Conservation (phyloP, 2,888 invertebrate genomes). For the Ormyrus nitidulus region DNA sequence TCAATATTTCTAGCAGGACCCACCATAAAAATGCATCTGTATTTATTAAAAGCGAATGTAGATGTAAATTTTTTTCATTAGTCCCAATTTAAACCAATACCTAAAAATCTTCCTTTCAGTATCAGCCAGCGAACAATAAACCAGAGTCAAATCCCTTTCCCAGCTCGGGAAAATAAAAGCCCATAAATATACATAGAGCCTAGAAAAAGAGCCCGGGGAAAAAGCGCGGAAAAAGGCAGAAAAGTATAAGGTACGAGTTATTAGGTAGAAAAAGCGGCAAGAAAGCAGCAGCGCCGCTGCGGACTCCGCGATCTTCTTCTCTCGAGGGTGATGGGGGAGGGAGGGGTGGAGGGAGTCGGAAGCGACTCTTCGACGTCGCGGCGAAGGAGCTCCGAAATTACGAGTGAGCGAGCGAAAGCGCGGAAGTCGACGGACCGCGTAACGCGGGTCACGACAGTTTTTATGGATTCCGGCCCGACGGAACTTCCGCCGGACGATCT, state of each 20-base stretch:
- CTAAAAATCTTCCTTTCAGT: too few relatives aligned
- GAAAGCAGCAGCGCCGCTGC: not conserved
- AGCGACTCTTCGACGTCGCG: constrained; percentile 48
- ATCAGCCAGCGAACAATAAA: too few relatives aligned
- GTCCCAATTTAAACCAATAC: too few relatives aligned
- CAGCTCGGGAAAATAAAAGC: constrained; percentile 15
- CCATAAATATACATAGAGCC: constrained; percentile 7
- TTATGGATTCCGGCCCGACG: constrained; percentile 72
- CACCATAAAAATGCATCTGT: too few relatives aligned
- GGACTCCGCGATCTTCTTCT: too few relatives aligned
- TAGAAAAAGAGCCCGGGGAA: constrained; percentile 6
- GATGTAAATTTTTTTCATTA: too few relatives aligned
- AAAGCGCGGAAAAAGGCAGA: constrained; percentile 13
- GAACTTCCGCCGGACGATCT: constrained; percentile 70
- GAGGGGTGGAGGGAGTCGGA: constrained; percentile 24
- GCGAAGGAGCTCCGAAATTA: constrained; percentile 38
- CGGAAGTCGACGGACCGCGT: constrained; percentile 61
- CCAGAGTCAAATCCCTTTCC: not conserved
- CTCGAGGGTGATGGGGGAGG: not conserved
- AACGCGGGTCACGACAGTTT: constrained; percentile 68
- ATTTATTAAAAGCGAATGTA: too few relatives aligned
- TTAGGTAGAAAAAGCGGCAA: constrained; percentile 41
- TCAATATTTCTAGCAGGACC: too few relatives aligned
- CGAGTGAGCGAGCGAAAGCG: constrained; percentile 54
- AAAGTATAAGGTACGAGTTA: constrained; percentile 30